Evolutionary conservation across 2,888 invertebrate species (phyloP).

Genomic region (Noctua janthe): DNA sequence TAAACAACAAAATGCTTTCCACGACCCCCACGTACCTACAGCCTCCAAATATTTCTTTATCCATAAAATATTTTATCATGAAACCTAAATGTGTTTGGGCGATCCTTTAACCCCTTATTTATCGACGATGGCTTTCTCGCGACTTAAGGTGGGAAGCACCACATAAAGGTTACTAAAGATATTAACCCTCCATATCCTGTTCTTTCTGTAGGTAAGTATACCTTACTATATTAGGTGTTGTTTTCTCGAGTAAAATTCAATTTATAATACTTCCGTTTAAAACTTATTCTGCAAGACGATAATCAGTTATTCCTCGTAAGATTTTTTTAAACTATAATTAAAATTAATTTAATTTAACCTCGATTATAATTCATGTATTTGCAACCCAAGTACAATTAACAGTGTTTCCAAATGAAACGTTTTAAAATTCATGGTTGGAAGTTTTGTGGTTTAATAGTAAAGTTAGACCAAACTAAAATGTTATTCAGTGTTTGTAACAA

Average conservation of each 20-base stretch:
- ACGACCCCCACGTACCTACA: not conserved
- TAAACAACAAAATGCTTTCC: conserved; percentile 17
- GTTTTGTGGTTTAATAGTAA: not conserved
- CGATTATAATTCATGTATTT: not conserved
- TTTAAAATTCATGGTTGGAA: not conserved
- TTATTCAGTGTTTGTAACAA: not conserved
- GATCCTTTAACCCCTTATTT: conserved; percentile 57
- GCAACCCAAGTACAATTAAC: not conserved
- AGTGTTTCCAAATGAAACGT: conserved; percentile 4
- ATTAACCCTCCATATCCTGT: conserved; percentile 12
- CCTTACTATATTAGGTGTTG: not conserved
- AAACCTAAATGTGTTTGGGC: conserved; percentile 48
- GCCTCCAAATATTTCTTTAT: conserved; percentile 30
- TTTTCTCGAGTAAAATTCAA: conserved; percentile 9
- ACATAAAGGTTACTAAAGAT: conserved; percentile 33
- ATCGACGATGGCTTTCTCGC: conserved; percentile 45
- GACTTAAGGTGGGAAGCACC: conserved; percentile 29
- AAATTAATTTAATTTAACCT: not conserved
- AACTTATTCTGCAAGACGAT: not conserved
- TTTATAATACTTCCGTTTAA: not conserved
- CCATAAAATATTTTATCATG: conserved; percentile 48
- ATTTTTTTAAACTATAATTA: not conserved
- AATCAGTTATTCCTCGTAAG: not conserved
- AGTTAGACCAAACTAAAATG: conserved; percentile 12
- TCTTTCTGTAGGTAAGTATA: not conserved